Evolutionary conservation across 1,140 invertebrate genomes (phyloP), one percentile per base, ranked within the genome.

Genomic region (Sarcophaga bullata): DNA sequence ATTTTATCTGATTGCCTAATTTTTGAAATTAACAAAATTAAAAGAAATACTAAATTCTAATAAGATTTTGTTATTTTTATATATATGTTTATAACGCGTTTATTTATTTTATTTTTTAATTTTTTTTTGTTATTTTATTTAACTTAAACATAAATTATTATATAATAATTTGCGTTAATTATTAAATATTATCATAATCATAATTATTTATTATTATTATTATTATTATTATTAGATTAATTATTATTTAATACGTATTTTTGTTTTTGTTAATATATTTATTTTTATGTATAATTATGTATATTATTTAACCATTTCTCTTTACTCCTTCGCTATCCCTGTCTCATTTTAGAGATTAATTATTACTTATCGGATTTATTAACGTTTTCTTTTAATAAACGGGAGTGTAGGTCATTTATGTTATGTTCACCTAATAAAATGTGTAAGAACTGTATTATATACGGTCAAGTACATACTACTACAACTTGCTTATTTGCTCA

Each of bases 131-230:
- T 78, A 50, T 76, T 78, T 78, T 78, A 78, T 78, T 78, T 78
- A 78, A 81, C 54, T 81, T 68, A 81, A 81, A 72, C 17, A 81
- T 81, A 81, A 81, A 81, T 81, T 78, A 78, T 78, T 78, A 50
- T 78, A 78, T 78, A 78, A 78, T 78, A 78, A 78, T 78, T 78
- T 78, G 75, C 75, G 75, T 78, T 78, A 78, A 78, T 78, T 78
- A 78, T 78, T 78, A 78, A 78, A 78, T 78, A 52, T 78, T 47
- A 78, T 78, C 49, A 25, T 78, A 50, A 52, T 78, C 19, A 73
- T 73, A 46, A 78, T 78, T 37, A 37, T 4, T 37, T 37, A 2
- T 37, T 37, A 37, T 37, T 78, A 50, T 75, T 78, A 78, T 37
- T 37, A 2, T 37, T 37, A 37, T 37, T 78, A 50, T 75, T 78